Conservation (phyloP, 2,888 invertebrate species). For the Leucania comma region DNA sequence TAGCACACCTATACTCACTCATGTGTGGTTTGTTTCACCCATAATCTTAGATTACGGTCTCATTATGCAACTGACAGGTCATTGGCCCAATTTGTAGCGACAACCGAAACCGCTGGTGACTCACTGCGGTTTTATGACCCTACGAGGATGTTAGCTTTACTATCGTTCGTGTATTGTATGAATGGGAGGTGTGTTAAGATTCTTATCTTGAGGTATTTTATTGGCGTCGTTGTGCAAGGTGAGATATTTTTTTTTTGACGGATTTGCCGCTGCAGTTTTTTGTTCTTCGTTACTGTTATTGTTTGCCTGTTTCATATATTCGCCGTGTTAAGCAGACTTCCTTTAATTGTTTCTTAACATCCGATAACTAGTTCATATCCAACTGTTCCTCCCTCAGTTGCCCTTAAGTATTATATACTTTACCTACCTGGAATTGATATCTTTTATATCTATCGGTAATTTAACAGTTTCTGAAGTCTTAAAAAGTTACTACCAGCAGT, state of each 20-base stretch:
- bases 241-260: conserved; percentile 8
- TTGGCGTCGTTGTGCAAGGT: conserved; percentile 9
- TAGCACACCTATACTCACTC: conserved; percentile 30
- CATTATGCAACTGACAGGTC: conserved; percentile 82
- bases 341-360: neutral
- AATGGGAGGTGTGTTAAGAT: conserved; percentile 42
- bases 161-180: conserved; percentile 33
- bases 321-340: neutral
- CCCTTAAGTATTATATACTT: too few relatives aligned
- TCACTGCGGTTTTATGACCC: conserved; percentile 65
- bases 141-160: conserved; percentile 40
- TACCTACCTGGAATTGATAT: too few relatives aligned
- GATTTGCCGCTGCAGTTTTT: neutral
- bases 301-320: neutral
- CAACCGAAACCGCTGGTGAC: conserved; percentile 62
- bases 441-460: too few relatives aligned
- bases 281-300: neutral
- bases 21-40: conserved; percentile 62
- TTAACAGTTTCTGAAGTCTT: neutral
- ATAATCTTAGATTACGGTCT: conserved; percentile 65
- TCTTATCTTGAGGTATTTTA: conserved; percentile 37
- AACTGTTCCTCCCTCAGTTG: neutral
- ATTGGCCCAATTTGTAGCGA: conserved; percentile 80
- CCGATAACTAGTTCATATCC: neutral
- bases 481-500: neutral